Base-by-base conservation (phyloP, 2,113 vertebrate genomes). In the Bujurquina vittata region DNA sequence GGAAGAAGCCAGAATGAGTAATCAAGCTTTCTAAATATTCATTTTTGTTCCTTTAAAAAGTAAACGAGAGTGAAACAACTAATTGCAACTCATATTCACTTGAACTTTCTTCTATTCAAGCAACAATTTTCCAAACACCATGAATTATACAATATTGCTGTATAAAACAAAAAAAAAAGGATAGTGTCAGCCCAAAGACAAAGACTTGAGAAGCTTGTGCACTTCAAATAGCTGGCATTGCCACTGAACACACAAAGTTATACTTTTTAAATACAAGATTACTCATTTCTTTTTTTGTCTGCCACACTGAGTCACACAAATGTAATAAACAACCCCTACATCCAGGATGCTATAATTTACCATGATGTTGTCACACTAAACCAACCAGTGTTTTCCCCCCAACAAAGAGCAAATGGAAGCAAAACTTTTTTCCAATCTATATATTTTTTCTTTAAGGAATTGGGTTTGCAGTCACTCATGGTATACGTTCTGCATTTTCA, bases 91-190 rank as follows among this genome's bases (percentile, higher is more conserved):
- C 20, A 63, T 43, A 69, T 23, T 17, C 57, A 77, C 26, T 14
- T 62, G 61, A 87, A 81, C 83, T 18, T 54, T 75, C 43, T 80
- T 80, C 83, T 82, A 84, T 81, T 83, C 11, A 87, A 88, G 72
- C 87, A 88, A 23, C 40, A 57, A 55, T 86, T 85, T 79, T 55
- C 59, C 74, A 74, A 81, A 87, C 60, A 57, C 80, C 31, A 81
- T 33, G 5, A 56, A 77, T 87, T 81, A 86, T 86, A 90, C 80
- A 81, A 86, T 63, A 87, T 60, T 77, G 83, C 57, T 84, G 65
- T 85, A 92, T 58, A 92, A 92, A 92, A 90, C 46, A 77, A 81
- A 73, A 37, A 77, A 81, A 73, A 37, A 56, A 88, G n/a, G 52
- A 83, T 67, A 86, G 79, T 55, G 75, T 72, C 23, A 78, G 79